Evolutionary conservation across 2,888 invertebrate genomes (phyloP).

Genomic region (Notodonta dromedarius): DNA sequence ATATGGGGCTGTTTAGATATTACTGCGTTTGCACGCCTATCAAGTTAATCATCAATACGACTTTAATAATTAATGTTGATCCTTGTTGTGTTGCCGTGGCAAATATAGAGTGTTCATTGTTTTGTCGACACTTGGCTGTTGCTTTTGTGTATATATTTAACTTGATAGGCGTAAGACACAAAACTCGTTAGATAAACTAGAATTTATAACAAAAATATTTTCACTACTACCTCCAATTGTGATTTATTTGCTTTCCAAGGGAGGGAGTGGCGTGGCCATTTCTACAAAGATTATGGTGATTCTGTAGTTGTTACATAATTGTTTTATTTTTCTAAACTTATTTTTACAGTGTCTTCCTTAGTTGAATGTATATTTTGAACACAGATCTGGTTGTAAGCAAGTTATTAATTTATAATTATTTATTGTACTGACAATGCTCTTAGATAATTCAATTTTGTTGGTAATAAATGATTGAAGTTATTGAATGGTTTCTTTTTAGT

Average conservation of each 20-base stretch:
- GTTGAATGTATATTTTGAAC: not conserved
- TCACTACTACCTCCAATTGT: not conserved
- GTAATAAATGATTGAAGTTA: not conserved
- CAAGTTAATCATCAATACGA: too few relatives aligned
- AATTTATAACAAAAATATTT: not conserved
- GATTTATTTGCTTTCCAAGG: not conserved
- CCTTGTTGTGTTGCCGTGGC: too few relatives aligned
- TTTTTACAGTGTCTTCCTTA: not conserved
- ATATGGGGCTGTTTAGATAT: not conserved
- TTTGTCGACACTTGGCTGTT: too few relatives aligned
- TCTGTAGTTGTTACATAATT: not conserved
- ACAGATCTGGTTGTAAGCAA: not conserved
- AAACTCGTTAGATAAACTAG: too few relatives aligned
- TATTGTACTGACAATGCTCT: not conserved
- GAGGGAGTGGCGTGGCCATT: not conserved
- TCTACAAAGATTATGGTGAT: too few relatives aligned
- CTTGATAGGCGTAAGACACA: too few relatives aligned
- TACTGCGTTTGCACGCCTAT: not conserved
- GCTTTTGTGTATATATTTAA: too few relatives aligned
- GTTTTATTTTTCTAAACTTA: not conserved
- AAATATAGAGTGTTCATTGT: too few relatives aligned
- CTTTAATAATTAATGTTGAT: too few relatives aligned
- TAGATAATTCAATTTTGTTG: not conserved
- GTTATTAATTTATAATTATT: not conserved
- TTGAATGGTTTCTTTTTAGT: not conserved